These are phyloP conservation scores for Caretta caretta DNA, from an alignment of 2,113 vertebrate genomes.

Conservation along the genomic window DNA sequence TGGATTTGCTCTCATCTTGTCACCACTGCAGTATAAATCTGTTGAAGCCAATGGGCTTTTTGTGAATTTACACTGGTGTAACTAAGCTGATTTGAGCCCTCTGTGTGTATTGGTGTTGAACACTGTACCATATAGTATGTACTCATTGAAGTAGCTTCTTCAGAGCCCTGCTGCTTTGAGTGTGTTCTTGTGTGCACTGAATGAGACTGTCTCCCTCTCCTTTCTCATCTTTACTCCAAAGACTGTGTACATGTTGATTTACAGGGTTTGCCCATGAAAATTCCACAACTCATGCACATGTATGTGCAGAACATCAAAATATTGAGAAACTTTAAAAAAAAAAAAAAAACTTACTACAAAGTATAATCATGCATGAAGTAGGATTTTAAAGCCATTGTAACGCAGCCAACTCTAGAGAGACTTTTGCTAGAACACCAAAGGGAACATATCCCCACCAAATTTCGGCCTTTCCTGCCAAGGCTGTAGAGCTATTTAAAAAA, in stretches of 20 bases:
- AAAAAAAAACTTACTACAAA: not conserved
- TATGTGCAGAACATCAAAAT: not conserved
- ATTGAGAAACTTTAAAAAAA: not conserved
- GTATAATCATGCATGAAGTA: not conserved
- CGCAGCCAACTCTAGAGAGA: not conserved
- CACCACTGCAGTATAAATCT: not conserved
- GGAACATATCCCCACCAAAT: not conserved
- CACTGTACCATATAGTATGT: too few species aligned
- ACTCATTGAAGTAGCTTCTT: not conserved
- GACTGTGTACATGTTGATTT: not conserved
- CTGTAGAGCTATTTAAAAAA: not conserved
- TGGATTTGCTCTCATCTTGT: too few species aligned
- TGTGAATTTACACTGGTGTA: not conserved
- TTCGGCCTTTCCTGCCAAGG: accelerated
- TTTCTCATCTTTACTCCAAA: not conserved
- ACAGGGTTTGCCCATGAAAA: not conserved
- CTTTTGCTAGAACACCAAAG: not conserved
- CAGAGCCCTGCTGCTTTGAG: not conserved
- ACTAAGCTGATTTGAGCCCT: not conserved
- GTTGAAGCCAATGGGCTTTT: not conserved
- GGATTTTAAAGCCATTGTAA: not conserved
- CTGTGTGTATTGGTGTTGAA: not conserved
- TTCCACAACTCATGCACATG: not conserved
- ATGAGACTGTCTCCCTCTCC: not conserved
- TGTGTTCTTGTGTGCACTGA: not conserved